A percentile compares a stretch with the other conserved stretches of the same genome.
phyloP scores from a whole-genome alignment of 2,797 vertebrate genomes.

The Scyliorhinus canicula region DNA sequence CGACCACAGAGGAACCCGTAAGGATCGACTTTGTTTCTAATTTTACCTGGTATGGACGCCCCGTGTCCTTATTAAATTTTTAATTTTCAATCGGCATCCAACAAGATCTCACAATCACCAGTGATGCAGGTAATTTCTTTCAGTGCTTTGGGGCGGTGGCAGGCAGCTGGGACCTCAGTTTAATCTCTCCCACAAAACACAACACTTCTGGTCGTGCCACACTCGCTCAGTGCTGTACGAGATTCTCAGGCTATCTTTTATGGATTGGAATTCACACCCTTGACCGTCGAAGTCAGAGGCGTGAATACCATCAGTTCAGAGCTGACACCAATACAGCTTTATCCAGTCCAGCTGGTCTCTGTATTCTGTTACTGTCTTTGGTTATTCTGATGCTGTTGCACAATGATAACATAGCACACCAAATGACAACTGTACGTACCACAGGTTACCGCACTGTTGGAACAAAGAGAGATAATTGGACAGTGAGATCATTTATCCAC shows the following conservation, averaged over 20 bases:
- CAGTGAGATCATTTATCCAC: background rate
- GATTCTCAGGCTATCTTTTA: too few species aligned
- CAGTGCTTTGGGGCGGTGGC: too few species aligned
- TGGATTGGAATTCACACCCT: background rate
- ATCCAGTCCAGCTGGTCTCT: background rate
- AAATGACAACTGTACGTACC: background rate
- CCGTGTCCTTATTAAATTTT: too few species aligned
- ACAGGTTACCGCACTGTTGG: background rate
- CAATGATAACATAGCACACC: background rate
- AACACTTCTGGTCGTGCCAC: too few species aligned
- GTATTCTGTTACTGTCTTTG: background rate
- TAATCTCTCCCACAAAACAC: background rate
- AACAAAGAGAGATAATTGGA: background rate
- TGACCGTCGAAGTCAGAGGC: background rate
- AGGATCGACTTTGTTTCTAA: too few species aligned
- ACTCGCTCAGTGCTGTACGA: background rate
- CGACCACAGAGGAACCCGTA: too few species aligned
- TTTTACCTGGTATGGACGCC: too few species aligned
- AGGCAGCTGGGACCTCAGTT: background rate
- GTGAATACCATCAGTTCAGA: background rate
- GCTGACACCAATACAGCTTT: background rate
- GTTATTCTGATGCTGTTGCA: background rate
- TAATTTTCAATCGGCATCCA: too few species aligned
- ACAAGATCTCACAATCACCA: background rate
- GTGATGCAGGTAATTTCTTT: too few species aligned